Base-by-base conservation (phyloP, 1,140 invertebrate genomes). In the Plodia interpunctella region DNA sequence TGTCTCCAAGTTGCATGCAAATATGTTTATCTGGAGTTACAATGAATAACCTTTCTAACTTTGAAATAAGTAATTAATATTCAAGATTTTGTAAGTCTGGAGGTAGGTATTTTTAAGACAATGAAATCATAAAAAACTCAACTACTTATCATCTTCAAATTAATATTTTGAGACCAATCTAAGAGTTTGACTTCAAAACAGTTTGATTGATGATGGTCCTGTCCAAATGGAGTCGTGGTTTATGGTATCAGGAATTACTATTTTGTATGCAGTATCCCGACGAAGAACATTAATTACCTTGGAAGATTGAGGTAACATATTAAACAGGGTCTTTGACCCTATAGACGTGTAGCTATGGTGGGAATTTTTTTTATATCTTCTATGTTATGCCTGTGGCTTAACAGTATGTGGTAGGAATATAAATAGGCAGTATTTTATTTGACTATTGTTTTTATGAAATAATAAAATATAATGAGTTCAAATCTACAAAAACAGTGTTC, bases 91-190 rank as follows among this genome's bases (percentile, higher is more conserved):
- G 6, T 32, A 10, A 32, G 30, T 25, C 21, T 2, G n/a, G n/a
- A n/a, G 21, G 2, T 25, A 25, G 21, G 21, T 25, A 32, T 32
- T 10, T 1, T 6, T 9, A 32, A 32, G 1, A 32, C 30, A 32
- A 32, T 32, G 30, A 8, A 32, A 15, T 44, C 38, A 44, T 15
- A 17, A 44, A 44, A 44, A 44, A n/a, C 1, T 3, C 15, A 15
- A 44, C n/a, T 44, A 44, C 15, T 44, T 15, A n/a, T 44, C 38
- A 44, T 44, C 38, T 44, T 44, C 38, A 44, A 44, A 44, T 38
- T 38, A 5, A 38, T 11, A 9, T 44, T 44, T 44, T 44, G 13
- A 44, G 38, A 44, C 38, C n/a, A 44, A 44, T 2, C 38, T n/a
- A 8, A 11, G 35, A 15, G 38, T 44, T 44, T 44, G 38, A 15